phyloP scores from a whole-genome alignment of 2,113 vertebrate species.

The Oryzias celebensis region DNA sequence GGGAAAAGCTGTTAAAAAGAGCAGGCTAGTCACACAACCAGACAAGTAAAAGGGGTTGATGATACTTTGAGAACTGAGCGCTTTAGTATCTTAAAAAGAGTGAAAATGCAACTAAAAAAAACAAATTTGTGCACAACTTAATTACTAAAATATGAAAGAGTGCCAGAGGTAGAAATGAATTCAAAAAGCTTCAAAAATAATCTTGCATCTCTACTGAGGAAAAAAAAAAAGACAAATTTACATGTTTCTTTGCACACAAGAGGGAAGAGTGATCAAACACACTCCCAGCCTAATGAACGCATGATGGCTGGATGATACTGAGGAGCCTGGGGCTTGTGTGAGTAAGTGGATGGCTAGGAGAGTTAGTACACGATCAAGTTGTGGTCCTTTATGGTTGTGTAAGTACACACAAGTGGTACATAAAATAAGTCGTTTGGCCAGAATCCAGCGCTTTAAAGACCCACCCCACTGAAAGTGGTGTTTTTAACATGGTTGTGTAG shows the following conservation, averaged over 20 bases:
- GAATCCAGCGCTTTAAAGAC: constrained; percentile 24
- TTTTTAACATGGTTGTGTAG: no score
- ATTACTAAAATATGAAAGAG: constrained; percentile 28
- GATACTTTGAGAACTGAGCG: neutral
- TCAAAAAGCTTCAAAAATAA: constrained; percentile 29
- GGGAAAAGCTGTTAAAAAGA: constrained; percentile 30
- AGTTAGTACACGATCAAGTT: constrained; percentile 14
- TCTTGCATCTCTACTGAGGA: constrained; percentile 6
- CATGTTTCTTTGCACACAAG: constrained; percentile 26
- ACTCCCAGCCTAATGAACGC: constrained; percentile 40
- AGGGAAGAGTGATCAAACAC: constrained; percentile 43
- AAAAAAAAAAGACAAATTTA: constrained; percentile 4
- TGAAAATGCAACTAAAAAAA: neutral
- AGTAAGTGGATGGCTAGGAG: constrained; percentile 18
- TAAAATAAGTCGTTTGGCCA: constrained; percentile 47
- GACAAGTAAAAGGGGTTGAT: constrained; percentile 10
- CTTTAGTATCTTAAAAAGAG: no score
- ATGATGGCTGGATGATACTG: constrained; percentile 20
- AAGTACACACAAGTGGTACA: constrained; percentile 21
- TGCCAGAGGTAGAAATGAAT: constrained; percentile 30
- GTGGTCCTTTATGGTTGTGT: constrained; percentile 4
- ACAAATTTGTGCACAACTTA: constrained; percentile 9
- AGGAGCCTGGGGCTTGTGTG: constrained; percentile 24
- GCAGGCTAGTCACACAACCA: constrained; percentile 34
- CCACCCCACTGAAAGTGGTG: neutral